Evolutionary conservation across 2,888 invertebrate genomes (phyloP), one percentile per base, ranked within the genome.

Genomic region (Oithona nana): DNA sequence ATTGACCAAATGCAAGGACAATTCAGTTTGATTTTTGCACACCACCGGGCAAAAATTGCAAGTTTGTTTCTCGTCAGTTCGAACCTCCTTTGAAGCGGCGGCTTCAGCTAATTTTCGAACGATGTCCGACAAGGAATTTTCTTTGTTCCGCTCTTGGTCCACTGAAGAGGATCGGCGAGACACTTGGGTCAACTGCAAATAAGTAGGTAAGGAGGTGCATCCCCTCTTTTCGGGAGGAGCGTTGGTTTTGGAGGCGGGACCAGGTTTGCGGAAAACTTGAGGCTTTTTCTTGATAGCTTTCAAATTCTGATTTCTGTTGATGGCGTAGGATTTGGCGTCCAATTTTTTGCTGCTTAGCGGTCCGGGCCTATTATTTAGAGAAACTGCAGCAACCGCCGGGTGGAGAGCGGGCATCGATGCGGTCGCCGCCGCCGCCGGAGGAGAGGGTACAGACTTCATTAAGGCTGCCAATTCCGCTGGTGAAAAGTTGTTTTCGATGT

Each of bases 201-300:
- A 24, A 29, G 20, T 57, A 2, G 57, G 57, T 6, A 57, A 20
- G 16, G n/a, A 22, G 3, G 30, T 30, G 51, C 28, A 54, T 13
- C 11, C 55, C 22, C 62, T 28, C 22, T 39, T 62, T 48, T 54
- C 39, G 13, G 28, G 28, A 11, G 55, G 56, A 20, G 62, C 56
- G n/a, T 62, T 62, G 48, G 62, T 62, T 24, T 28, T 28, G 20
- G 54, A 54, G 13, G 62, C 62, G 4, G 62, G 62, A 16, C 62
- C 62, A 24, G 62, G 62, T n/a, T 28, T 20, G 4, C 62, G 29
- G 2, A n/a, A 24, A 8, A 22, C 20, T 49, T 49, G n/a, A 16
- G 26, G 24, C 6, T 24, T 54, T 16, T 54, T 54, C 26, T 13
- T 26, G 13, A 16, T 26, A 6, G 39, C 39, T 16, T 6, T 6